A percentile compares a stretch with the other conserved stretches of the same genome.
These are phyloP conservation scores for Pseudococcus jackbeardsleyi DNA, from an alignment of 2,888 invertebrate species.

Conservation along the genomic window DNA sequence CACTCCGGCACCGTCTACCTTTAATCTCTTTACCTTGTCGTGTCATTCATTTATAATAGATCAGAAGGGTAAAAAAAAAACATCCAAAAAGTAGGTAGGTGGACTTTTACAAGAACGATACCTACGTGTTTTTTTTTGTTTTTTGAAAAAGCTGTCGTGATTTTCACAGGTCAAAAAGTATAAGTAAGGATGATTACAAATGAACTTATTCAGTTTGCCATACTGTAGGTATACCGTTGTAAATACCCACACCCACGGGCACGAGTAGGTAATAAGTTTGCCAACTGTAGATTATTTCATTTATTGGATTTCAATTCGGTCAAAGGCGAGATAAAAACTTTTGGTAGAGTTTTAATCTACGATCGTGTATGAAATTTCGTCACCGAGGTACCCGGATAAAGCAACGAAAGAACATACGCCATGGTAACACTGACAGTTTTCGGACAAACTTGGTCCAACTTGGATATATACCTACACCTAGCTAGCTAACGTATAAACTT, in stretches of 20 bases:
- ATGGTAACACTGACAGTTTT: slow-evolving; percentile 15
- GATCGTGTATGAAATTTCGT: slow-evolving; percentile 2
- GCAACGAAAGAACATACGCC: not conserved
- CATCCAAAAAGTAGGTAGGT: not conserved
- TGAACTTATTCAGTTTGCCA: not conserved
- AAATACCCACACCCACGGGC: not conserved
- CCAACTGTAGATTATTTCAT: not conserved
- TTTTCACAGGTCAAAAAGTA: not conserved
- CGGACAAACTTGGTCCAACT: slow-evolving; percentile 18
- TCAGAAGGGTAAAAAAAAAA: not conserved
- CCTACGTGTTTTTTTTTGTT: not conserved
- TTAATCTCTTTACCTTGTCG: not conserved
- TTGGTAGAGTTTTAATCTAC: not conserved
- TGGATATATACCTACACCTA: not conserved
- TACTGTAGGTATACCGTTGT: not conserved
- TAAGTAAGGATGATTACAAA: not conserved
- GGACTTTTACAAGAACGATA: not conserved
- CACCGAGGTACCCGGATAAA: not conserved
- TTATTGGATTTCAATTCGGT: slow-evolving; percentile 21
- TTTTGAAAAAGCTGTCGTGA: not conserved
- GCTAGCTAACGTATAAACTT: not conserved
- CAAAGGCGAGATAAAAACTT: slow-evolving; percentile 9
- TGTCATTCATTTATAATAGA: slow-evolving; percentile 2
- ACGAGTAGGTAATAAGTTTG: not conserved
- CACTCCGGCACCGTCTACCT: not conserved